Evolutionary conservation across 1,140 invertebrate species (phyloP), one percentile per base, ranked within the genome.

Genomic region (Apis mellifera): DNA sequence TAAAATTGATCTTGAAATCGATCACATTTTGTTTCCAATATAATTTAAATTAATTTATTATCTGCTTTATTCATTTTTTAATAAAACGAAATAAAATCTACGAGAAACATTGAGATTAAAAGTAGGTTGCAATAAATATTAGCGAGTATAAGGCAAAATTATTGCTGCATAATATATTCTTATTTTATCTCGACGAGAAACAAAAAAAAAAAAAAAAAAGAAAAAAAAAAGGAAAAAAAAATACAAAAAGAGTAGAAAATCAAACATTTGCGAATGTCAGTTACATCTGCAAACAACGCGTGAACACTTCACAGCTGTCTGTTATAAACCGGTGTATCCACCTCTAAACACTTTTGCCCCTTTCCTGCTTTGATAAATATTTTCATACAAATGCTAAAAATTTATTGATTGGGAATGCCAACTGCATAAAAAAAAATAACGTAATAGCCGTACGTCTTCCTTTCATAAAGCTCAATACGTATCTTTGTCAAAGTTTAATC

Each of bases 211-310:
- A 21, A 23, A 32, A n/a, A 15, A 23, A 23, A n/a, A 8, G 59
- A n/a, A 55, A 8, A 55, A 55, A 26, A 52, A 69, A 7, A 55
- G 48, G 62, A 52, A 70, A 13, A 70, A 52, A 70, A 13, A 23
- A 19, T n/a, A 11, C 21, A 26, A 48, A 23, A 70, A 42, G 72
- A 42, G 72, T 32, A 72, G 57, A 54, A 26, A 54, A 65, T 73
- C 21, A 80, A 80, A 80, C 26, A 23, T 71, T 62, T 60, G 68
- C 57, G n/a, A 70, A 71, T 57, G 77, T 72, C 78, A 74, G 78
- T 74, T 81, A 74, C 70, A 65, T 62, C 57, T 81, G 32, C 60
- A 57, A 74, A 81, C 60, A 81, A 81, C 71, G 70, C 54, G 66
- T 21, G 26, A 80, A 73, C 70, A 74, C 60, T 80, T 80, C 52